Percentiles rank a stretch among this genome's conserved stretches.
phyloP scores from a whole-genome alignment of 2,113 vertebrate genomes.

The Neodontobutis hainanensis region DNA sequence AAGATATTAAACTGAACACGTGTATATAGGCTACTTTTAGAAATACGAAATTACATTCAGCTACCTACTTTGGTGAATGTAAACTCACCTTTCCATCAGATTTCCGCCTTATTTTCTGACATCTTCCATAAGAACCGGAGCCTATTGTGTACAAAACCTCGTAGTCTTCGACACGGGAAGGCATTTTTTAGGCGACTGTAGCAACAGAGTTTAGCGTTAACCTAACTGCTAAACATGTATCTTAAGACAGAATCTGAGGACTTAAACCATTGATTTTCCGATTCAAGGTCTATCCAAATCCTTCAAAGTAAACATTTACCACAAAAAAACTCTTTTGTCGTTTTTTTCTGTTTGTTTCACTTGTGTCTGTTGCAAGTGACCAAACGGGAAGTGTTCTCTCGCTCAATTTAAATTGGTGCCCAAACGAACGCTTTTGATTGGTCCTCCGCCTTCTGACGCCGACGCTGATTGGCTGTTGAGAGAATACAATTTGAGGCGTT shows the following conservation, averaged over 20 bases:
- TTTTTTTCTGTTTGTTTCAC: neutral
- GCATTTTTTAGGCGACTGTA: conserved; percentile 75
- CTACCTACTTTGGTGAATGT: neutral
- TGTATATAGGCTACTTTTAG: too few relatives aligned
- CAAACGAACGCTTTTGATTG: conserved; percentile 64
- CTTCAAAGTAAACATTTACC: neutral
- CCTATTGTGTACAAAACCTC: conserved; percentile 91
- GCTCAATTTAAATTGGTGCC: conserved; percentile 73
- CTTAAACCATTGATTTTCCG: neutral
- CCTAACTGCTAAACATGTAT: neutral
- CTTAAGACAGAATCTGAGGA: neutral
- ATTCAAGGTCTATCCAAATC: too few relatives aligned
- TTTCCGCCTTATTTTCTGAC: conserved; percentile 91
- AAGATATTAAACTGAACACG: too few relatives aligned
- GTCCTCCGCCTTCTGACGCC: neutral
- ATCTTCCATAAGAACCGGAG: conserved; percentile 90
- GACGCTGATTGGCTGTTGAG: conserved; percentile 61
- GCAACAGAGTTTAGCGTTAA: conserved; percentile 10
- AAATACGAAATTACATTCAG: too few relatives aligned
- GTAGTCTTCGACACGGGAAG: conserved; percentile 89
- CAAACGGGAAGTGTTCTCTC: conserved; percentile 33
- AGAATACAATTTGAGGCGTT: conserved; percentile 50
- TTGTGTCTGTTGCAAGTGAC: neutral
- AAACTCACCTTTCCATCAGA: conserved; percentile 88
- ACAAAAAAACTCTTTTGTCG: neutral